These are phyloP conservation scores for Stomorhina lunata DNA, from an alignment of 2,888 invertebrate species.

Conservation along the genomic window DNA sequence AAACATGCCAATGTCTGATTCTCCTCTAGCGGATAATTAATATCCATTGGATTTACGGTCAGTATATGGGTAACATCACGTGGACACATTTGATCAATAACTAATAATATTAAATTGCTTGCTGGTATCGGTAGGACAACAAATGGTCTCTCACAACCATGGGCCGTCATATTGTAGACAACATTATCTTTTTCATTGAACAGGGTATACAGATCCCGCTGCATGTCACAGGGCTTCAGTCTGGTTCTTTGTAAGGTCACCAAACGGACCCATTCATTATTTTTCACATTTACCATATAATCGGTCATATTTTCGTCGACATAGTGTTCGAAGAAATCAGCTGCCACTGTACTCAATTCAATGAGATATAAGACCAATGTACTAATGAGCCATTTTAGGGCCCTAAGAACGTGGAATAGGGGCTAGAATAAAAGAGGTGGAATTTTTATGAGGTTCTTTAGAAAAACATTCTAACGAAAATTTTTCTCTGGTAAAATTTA, in stretches of 20 bases:
- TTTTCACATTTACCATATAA: constrained; percentile 79
- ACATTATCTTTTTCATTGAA: constrained; percentile 81
- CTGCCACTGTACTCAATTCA: constrained; percentile 81
- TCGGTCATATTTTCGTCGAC: constrained; percentile 81
- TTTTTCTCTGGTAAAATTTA: too few species aligned
- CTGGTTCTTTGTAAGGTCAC: constrained; percentile 88
- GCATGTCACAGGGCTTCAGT: constrained; percentile 92
- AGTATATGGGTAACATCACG: constrained; percentile 80
- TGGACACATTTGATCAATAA: constrained; percentile 85
- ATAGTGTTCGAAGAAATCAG: constrained; percentile 79
- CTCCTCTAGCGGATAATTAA: constrained; percentile 78
- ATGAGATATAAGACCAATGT: constrained; percentile 83
- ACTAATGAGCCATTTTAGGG: constrained; percentile 83
- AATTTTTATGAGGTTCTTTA: neutral
- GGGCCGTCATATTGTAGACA: constrained; percentile 80
- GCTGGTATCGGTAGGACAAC: constrained; percentile 87
- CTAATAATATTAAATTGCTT: constrained; percentile 89
- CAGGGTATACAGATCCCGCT: constrained; percentile 82
- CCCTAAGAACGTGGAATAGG: constrained; percentile 81
- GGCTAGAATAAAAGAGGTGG: constrained; percentile 80
- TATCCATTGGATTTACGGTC: constrained; percentile 78
- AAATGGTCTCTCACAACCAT: constrained; percentile 82
- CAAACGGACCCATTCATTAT: constrained; percentile 83
- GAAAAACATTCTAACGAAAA: too few species aligned
- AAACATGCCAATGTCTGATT: constrained; percentile 84